Conservation (phyloP, 2,797 vertebrate species). For the Balearica regulorum region DNA sequence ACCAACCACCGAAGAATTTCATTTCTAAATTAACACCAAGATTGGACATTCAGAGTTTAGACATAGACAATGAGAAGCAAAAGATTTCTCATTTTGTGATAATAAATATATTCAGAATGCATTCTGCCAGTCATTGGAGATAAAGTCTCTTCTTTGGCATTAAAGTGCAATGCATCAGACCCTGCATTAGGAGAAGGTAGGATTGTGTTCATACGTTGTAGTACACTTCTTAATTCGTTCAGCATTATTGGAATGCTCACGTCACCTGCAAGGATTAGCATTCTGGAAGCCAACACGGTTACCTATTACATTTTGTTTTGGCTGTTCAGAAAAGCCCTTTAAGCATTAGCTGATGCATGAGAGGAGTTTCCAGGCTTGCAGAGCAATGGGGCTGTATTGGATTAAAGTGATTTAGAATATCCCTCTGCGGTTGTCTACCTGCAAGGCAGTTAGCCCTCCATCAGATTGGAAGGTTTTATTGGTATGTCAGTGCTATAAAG, state of each 20-base stretch:
- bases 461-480: slow-evolving; percentile 32
- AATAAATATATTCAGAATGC: background rate
- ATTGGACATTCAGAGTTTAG: background rate
- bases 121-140: background rate
- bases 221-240: background rate
- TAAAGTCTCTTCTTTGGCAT: background rate
- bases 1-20: background rate
- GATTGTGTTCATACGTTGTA: background rate
- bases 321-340: background rate
- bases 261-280: background rate
- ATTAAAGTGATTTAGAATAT: slow-evolving; percentile 13
- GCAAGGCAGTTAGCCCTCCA: background rate
- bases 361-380: background rate
- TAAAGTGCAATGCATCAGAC: background rate
- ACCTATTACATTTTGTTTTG: background rate
- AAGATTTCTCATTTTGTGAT: background rate
- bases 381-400: background rate
- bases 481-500: background rate
- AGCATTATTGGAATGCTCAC: background rate
- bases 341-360: background rate
- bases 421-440: slow-evolving; percentile 5
- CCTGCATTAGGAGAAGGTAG: background rate
- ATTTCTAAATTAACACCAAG: background rate
- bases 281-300: background rate
- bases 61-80: background rate